Evolutionary conservation across 2,888 invertebrate species (phyloP).

Genomic region (Romanomermis culicivorax): DNA sequence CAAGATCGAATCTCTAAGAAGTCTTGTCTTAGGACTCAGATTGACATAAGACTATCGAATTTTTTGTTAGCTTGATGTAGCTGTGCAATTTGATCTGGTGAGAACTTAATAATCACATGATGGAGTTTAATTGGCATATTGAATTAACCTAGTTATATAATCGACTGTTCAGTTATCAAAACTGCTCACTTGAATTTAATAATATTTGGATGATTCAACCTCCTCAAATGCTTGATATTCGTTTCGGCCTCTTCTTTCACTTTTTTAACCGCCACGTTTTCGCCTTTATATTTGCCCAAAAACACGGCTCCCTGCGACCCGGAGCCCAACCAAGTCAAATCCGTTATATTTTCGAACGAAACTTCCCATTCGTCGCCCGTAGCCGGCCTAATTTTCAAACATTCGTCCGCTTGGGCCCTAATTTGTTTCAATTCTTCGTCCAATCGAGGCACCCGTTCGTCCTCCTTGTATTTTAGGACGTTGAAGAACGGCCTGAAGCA

Average conservation of each 20-base stretch:
- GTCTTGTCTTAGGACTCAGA: too few species aligned
- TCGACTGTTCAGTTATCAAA: too few species aligned
- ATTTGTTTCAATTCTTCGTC: background rate
- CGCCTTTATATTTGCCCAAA: slow-evolving; percentile 50
- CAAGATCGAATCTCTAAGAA: too few species aligned
- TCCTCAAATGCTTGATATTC: slow-evolving; percentile 67
- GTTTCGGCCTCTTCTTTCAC: slow-evolving; percentile 74
- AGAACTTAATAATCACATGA: too few species aligned
- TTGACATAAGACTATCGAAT: too few species aligned
- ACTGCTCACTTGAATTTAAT: slow-evolving; percentile 50
- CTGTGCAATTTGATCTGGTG: too few species aligned
- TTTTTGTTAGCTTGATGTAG: too few species aligned
- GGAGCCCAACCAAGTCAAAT: slow-evolving; percentile 70
- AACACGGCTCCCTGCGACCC: slow-evolving; percentile 92
- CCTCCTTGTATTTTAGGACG: background rate
- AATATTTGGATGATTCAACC: slow-evolving; percentile 84
- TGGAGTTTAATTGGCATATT: too few species aligned
- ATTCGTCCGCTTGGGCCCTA: background rate
- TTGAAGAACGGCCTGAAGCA: background rate
- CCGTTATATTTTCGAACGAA: slow-evolving; percentile 66
- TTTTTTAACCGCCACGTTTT: slow-evolving; percentile 85
- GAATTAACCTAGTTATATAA: too few species aligned
- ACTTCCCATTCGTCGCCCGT: slow-evolving; percentile 72
- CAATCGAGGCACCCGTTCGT: too few species aligned
- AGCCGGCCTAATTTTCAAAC: too few species aligned